Conservation (phyloP, 1,140 invertebrate species). For the Ptiloglossa arizonensis region DNA sequence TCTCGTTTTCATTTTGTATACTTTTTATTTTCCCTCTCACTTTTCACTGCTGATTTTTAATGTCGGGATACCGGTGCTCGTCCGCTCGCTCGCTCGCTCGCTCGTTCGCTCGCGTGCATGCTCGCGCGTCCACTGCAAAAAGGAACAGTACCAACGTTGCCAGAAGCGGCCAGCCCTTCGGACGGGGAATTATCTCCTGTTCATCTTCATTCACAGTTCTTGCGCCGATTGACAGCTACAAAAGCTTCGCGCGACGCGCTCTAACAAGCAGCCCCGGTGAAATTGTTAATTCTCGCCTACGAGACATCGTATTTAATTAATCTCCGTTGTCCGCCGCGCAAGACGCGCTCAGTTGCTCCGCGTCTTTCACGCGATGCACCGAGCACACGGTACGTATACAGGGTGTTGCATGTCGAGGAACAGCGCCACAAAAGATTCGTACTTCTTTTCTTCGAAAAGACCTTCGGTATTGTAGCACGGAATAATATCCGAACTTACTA, state of each 20-base stretch:
- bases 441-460: too few species aligned
- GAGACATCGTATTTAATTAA: not conserved
- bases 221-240: constrained; percentile 34
- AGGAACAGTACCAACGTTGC: constrained; percentile 3
- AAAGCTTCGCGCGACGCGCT: not conserved
- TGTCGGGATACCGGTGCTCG: constrained; percentile 51
- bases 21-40: not conserved
- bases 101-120: constrained; percentile 33
- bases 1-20: not conserved
- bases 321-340: not conserved
- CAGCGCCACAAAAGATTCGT: too few species aligned
- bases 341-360: not conserved
- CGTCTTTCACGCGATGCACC: not conserved
- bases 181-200: constrained; percentile 30
- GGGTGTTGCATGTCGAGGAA: too few species aligned
- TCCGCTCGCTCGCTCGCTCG: constrained; percentile 21
- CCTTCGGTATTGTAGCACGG: too few species aligned
- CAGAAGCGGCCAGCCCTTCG: constrained; percentile 17
- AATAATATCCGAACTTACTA: too few species aligned
- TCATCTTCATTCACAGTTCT: constrained; percentile 45
- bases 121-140: constrained; percentile 25
- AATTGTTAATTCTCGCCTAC: constrained; percentile 18
- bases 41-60: constrained; percentile 58
- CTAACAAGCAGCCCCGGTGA: not conserved
- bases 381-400: not conserved